Conservation (phyloP, 2,888 invertebrate species). For the Meteorus colon region DNA sequence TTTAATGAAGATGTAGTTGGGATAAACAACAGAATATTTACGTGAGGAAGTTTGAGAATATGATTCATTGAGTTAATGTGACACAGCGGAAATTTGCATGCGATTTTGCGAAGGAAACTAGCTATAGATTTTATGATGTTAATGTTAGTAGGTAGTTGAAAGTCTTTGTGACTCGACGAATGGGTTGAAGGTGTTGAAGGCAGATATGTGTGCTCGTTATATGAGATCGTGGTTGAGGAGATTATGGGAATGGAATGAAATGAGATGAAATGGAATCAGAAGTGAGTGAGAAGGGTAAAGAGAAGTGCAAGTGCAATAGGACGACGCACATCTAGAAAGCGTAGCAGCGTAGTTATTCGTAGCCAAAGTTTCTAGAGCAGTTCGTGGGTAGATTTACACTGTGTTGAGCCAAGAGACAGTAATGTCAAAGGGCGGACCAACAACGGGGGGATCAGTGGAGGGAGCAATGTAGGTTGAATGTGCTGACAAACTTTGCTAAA, state of each 20-base stretch:
- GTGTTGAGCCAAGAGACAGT: slow-evolving; percentile 12
- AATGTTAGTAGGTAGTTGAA: background rate
- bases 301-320: background rate
- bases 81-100: background rate
- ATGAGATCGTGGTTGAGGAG: background rate
- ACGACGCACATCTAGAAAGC: slow-evolving; percentile 15
- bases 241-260: background rate
- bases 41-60: background rate
- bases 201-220: background rate
- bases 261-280: slow-evolving; percentile 23
- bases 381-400: slow-evolving; percentile 19
- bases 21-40: slow-evolving; percentile 6
- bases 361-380: slow-evolving; percentile 9
- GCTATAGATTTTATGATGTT: slow-evolving; percentile 6
- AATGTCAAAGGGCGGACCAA: background rate
- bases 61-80: slow-evolving; percentile 27
- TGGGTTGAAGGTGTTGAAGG: background rate
- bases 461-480: slow-evolving; percentile 12
- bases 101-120: slow-evolving; percentile 24
- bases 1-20: too few relatives aligned
- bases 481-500: slow-evolving; percentile 33
- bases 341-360: background rate
- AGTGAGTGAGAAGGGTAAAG: background rate
- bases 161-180: slow-evolving; percentile 13
- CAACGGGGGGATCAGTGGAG: background rate